Conservation (phyloP, 2,888 invertebrate species). For the Drosophila pseudotalamancana region DNA sequence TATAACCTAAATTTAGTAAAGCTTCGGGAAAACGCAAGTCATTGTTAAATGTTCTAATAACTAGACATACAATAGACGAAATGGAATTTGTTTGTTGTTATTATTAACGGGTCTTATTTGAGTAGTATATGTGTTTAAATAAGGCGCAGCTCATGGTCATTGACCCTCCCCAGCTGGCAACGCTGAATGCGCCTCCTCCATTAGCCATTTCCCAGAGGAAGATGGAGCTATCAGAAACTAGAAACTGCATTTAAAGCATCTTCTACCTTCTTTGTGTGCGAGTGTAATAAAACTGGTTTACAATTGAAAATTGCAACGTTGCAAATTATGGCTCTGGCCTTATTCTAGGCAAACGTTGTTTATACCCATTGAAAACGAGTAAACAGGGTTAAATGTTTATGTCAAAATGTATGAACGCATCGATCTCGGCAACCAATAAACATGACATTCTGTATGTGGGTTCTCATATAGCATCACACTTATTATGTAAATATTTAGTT, state of each 20-base stretch:
- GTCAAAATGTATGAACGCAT: too few relatives aligned
- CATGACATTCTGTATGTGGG: too few relatives aligned
- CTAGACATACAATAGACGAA: conserved; percentile 21
- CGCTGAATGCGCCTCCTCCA: conserved; percentile 17
- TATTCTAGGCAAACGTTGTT: conserved; percentile 42
- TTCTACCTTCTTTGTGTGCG: conserved; percentile 16
- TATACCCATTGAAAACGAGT: too few relatives aligned
- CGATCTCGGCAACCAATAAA: too few relatives aligned
- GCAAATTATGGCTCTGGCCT: conserved; percentile 65
- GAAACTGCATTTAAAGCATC: conserved; percentile 43
- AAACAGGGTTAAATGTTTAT: too few relatives aligned
- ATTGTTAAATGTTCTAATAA: conserved; percentile 61
- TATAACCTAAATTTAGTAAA: conserved; percentile 58
- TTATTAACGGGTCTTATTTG: conserved; percentile 35
- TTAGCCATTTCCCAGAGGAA: conserved; percentile 61
- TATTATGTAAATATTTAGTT: too few relatives aligned
- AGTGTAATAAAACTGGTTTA: conserved; percentile 63
- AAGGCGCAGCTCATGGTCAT: conserved; percentile 63
- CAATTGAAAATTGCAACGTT: conserved; percentile 44
- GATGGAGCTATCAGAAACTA: conserved; percentile 44
- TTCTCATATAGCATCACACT: too few relatives aligned
- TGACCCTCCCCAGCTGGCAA: conserved; percentile 50
- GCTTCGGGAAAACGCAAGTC: conserved; percentile 40
- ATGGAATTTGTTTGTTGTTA: conserved; percentile 40
- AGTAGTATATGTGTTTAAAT: conserved; percentile 23